Percentiles rank a stretch among this genome's conserved stretches.
phyloP scores from a whole-genome alignment of 1,140 invertebrate genomes.

The Periplaneta americana region DNA sequence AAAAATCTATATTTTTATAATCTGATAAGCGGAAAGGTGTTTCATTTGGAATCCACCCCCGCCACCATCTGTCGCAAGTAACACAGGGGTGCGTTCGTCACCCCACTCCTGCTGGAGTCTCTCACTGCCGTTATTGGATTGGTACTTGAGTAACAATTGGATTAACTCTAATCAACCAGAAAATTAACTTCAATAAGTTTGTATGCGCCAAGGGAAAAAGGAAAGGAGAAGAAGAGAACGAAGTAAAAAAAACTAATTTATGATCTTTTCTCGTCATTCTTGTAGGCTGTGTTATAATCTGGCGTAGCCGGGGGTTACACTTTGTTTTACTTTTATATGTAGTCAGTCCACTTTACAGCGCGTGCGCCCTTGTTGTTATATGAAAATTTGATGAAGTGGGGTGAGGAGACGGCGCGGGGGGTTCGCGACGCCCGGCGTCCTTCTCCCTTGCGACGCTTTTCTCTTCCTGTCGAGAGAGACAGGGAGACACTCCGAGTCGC shows the following conservation, averaged over 20 bases:
- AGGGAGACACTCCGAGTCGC: background rate
- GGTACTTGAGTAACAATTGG: conserved; percentile 19
- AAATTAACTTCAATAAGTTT: conserved; percentile 21
- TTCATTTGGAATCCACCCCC: background rate
- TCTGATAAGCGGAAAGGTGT: background rate
- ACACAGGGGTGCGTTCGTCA: background rate
- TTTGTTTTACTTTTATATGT: background rate
- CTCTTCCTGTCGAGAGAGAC: background rate
- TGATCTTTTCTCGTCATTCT: background rate
- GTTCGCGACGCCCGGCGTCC: background rate
- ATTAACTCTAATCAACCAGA: conserved; percentile 20
- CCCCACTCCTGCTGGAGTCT: background rate
- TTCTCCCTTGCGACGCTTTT: background rate
- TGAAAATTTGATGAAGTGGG: background rate
- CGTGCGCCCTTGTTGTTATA: background rate
- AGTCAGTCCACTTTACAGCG: background rate
- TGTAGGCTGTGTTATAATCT: background rate
- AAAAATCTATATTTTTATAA: no score
- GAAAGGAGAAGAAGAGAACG: background rate
- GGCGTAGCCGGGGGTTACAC: background rate
- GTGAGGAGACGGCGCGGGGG: background rate
- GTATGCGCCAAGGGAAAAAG: background rate
- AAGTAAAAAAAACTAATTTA: background rate
- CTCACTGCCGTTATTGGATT: conserved; percentile 14
- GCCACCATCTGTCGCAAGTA: background rate